Evolutionary conservation across 1,140 invertebrate species (phyloP), one percentile per base, ranked within the genome.

Genomic region (Carcinoscorpius rotundicauda): DNA sequence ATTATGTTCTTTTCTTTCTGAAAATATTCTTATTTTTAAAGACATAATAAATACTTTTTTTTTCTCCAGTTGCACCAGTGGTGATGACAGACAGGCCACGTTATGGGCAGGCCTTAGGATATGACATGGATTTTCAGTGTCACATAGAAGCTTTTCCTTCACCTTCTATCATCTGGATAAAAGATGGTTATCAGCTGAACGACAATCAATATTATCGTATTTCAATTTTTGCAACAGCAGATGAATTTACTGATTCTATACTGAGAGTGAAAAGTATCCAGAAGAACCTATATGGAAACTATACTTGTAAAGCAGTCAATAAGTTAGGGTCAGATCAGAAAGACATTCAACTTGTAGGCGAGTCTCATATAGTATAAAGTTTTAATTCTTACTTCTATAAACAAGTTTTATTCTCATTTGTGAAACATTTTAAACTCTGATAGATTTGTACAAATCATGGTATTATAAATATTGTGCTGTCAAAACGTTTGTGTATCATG

Each of bases 41-140:
- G 10, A 65, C 9, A 48, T 58, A 29, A 29, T 29, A 29, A 29
- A 29, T 4, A 64, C 48, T n/a, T 58, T 63, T 29, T n/a, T 29
- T 93, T 91, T 71, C 69, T 74, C 5, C 66, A 68, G 66, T 71
- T 72, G 79, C 88, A 0, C 91, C 92, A 0, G 87, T 92, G 0
- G 88, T 95, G 51, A 86, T 84, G 3, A 87, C 90, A 10, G 87
- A 88, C 0, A 68, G 71, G 52, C 68, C 68, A 10, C 80, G 88
- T 9, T 78, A 93, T 11, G 88, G 88, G 11, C 86, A 95, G 81
- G 91, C 91, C 5, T 77, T 94, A 5, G 89, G 92, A 74, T 94
- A 91, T 72, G 90, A 95, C 70, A 92, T 92, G 87, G 90, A 94
- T 74, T 75, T 96, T 64, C 89, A 92, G 72, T 96, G 92, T 73